Base-by-base conservation (phyloP, 1,140 invertebrate genomes). In the Rhynchophorus ferrugineus region DNA sequence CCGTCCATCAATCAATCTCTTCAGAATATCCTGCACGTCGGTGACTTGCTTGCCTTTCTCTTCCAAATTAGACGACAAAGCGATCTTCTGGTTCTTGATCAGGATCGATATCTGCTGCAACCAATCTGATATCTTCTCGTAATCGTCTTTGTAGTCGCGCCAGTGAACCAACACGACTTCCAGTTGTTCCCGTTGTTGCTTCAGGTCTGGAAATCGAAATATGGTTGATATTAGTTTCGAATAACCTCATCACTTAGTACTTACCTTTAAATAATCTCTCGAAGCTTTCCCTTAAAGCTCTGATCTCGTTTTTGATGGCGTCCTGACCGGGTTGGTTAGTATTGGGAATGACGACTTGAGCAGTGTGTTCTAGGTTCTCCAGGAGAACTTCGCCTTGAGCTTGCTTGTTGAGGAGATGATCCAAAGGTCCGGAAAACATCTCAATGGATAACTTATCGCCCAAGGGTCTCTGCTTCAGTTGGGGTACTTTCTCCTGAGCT, bases 101-200 rank as follows among this genome's bases (percentile, higher is more conserved):
- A 92, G 76, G 57, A 92, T 89, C 64, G 95, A 91, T 63, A 90
- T 91, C 65, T 93, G 88, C 69, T 95, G 91, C 34, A 97, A 68
- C 92, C 92, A 96, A 66, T 93, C 89, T 49, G 89, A 91, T 6
- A 94, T 71, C 48, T 86, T 78, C 69, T 95, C 91, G 67, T 89
- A 91, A 70, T 94, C 90, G 62, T 94, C 90, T 69, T 93, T 94
- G 68, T 90, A 94, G 49, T 91, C 87, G 48, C 87, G 75, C 85
- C 89, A 91, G 63, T 91, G 85, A 33, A 80, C 76, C 44, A 92
- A 82, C 8, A 85, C 89, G 11, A 79, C 77, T 71, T 91, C 89
- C 14, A 94, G 66, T 69, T 88, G 81, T 53, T 85, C 82, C 63
- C 92, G 91, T 69, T 92, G 86, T 62, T 87, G 77, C 62, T 84